phyloP scores from a whole-genome alignment of 2,797 vertebrate species.

The Characodon lateralis region DNA sequence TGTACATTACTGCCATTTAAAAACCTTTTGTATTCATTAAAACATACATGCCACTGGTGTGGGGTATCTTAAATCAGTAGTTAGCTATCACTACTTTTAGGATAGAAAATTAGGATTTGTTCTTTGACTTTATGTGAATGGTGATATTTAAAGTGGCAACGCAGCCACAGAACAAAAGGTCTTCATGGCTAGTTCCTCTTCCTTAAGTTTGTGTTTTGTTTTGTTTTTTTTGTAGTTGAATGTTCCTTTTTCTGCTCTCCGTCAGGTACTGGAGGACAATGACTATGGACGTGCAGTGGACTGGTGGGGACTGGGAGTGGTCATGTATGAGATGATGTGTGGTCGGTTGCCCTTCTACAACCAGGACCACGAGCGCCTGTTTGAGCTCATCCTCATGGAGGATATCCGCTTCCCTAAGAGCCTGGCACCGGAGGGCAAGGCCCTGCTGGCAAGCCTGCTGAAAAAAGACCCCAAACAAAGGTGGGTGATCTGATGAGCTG shows the following conservation, averaged over 20 bases:
- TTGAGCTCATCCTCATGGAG: constrained; percentile 96
- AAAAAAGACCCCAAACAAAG: constrained; percentile 95
- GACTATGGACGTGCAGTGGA: constrained; percentile 94
- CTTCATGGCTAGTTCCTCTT: neutral
- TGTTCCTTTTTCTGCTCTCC: neutral
- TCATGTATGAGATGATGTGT: constrained; percentile 99
- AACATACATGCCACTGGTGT: neutral
- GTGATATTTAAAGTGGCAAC: neutral
- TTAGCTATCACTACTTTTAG: neutral
- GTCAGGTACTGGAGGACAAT: constrained; percentile 93
- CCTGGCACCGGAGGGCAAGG: constrained; percentile 89
- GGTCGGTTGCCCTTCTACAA: constrained; percentile 96
- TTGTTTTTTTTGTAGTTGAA: too few relatives aligned
- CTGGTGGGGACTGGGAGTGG: constrained; percentile 97
- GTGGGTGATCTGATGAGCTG: constrained; percentile 36
- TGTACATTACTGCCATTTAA: neutral
- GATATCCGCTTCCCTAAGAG: constrained; percentile 94
- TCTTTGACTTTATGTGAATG: neutral
- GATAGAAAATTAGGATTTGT: neutral
- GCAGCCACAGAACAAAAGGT: neutral
- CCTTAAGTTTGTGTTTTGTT: neutral
- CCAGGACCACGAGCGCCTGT: constrained; percentile 95
- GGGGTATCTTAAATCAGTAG: neutral
- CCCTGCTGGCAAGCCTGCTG: constrained; percentile 90
- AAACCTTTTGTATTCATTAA: neutral